A percentile compares a stretch with the other conserved stretches of the same genome.
Conservation (phyloP, 2,888 invertebrate genomes). For the Heliconius aoede region DNA sequence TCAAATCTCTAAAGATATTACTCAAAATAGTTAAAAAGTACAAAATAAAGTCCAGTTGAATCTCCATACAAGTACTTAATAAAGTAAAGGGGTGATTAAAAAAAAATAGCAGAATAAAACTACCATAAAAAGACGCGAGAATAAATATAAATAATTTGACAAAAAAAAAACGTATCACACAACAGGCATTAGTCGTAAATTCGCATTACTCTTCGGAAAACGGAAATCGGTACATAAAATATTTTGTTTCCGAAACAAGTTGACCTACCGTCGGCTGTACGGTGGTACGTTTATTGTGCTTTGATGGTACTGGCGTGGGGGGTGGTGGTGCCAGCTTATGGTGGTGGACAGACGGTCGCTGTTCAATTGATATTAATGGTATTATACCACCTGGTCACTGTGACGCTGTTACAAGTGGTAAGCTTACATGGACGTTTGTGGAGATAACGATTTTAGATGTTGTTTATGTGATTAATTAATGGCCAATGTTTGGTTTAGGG, state of each 20-base stretch:
- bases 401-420: constrained; percentile 56
- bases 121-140: neutral
- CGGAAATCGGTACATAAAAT: constrained; percentile 77
- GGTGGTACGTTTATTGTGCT: constrained; percentile 37
- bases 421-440: constrained; percentile 62
- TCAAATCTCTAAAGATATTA: too few relatives aligned
- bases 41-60: neutral
- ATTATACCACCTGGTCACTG: constrained; percentile 75
- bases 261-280: constrained; percentile 53
- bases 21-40: neutral
- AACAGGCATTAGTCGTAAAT: constrained; percentile 64
- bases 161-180: constrained; percentile 42
- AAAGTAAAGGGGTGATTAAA: neutral
- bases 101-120: neutral
- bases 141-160: constrained; percentile 24
- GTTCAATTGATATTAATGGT: constrained; percentile 82
- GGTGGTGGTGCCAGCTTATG: constrained; percentile 57
- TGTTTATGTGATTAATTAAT: too few relatives aligned
- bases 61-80: neutral
- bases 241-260: constrained; percentile 61
- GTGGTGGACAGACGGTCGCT: constrained; percentile 70
- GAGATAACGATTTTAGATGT: too few relatives aligned
- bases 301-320: constrained; percentile 47
- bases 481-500: too few relatives aligned
- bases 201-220: constrained; percentile 71